Base-by-base conservation (phyloP, 2,797 vertebrate species). In the Diplodus puntazzo region DNA sequence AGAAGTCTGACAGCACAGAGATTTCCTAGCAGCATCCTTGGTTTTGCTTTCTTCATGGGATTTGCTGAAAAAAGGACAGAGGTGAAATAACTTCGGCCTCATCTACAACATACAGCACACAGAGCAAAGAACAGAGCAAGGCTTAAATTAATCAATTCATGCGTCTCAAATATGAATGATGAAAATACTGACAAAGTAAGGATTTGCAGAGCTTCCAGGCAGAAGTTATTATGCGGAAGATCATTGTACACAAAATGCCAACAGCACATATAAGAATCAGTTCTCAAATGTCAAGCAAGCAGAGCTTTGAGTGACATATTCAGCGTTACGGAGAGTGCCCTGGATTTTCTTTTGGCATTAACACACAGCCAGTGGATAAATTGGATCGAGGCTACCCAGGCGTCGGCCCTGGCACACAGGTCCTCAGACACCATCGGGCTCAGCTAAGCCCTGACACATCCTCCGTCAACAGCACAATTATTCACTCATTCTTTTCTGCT, bases 201-300 rank as follows among this genome's bases (percentile, higher is more conserved):
- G 52, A 42, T 67, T 73, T 77, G 63, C 25, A 60, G 9, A 60
- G 64, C 66, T 69, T 45, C 16, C 30, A 75, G 82, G 61, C 25
- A 63, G 27, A 69, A 2, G 16, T 65, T 62, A 69, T 64, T 75
- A 82, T 69, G 66, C 43, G 73, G 62, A 57, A 68, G 65, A 83
- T 89, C 74, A 82, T 90, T 69, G 84, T 67, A 25, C 61, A 63
- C 73, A 76, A 89, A 91, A 92, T 88, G 79, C 81, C 80, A 86
- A 66, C 77, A 84, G 66, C 64, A 71, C 9, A 80, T 68, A 69
- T 65, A 78, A 61, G 77, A 82, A 83, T 80, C 77, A 57, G 69
- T 69, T 83, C 54, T 66, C 42, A 90, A 90, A 91, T 88, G 90
- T 83, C 89, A 93, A 60, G 81, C 66, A 80, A 88, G 82, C 82